Evolutionary conservation across 2,797 vertebrate genomes (phyloP).

Genomic region (Neostethus bicornis): DNA sequence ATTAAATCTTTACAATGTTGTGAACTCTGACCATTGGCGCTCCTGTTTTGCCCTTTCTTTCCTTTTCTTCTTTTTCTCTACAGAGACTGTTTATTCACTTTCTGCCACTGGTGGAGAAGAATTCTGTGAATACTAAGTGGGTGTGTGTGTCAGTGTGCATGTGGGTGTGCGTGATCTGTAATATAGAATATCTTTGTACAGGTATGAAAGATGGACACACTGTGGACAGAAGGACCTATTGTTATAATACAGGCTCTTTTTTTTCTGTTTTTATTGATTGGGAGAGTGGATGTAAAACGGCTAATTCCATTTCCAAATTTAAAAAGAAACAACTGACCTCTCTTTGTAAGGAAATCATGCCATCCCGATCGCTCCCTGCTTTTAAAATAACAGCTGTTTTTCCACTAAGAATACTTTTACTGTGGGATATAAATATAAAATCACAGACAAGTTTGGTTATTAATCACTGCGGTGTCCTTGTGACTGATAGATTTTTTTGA

Average conservation of each 20-base stretch:
- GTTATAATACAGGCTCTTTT: constrained; percentile 55
- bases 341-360: constrained; percentile 30
- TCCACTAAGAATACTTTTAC: constrained; percentile 59
- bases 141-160: not conserved
- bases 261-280: constrained; percentile 26
- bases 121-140: constrained; percentile 69
- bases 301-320: constrained; percentile 58
- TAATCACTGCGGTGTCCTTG: not conserved
- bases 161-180: constrained; percentile 40
- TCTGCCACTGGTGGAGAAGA: constrained; percentile 47
- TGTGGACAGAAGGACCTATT: constrained; percentile 72
- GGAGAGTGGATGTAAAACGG: constrained; percentile 47
- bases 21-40: constrained; percentile 49
- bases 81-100: constrained; percentile 62
- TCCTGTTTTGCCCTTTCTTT: not conserved
- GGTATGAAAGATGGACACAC: constrained; percentile 64
- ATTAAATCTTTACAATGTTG: constrained; percentile 44
- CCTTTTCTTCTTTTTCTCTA: constrained; percentile 62
- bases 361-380: constrained; percentile 39
- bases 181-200: constrained; percentile 67
- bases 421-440: too few relatives aligned
- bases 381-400: constrained; percentile 43
- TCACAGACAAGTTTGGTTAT: constrained; percentile 7
- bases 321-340: constrained; percentile 53
- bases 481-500: constrained; percentile 16